These are phyloP conservation scores for Pemphredon lugubris DNA, from an alignment of 2,888 invertebrate genomes.

Conservation along the genomic window DNA sequence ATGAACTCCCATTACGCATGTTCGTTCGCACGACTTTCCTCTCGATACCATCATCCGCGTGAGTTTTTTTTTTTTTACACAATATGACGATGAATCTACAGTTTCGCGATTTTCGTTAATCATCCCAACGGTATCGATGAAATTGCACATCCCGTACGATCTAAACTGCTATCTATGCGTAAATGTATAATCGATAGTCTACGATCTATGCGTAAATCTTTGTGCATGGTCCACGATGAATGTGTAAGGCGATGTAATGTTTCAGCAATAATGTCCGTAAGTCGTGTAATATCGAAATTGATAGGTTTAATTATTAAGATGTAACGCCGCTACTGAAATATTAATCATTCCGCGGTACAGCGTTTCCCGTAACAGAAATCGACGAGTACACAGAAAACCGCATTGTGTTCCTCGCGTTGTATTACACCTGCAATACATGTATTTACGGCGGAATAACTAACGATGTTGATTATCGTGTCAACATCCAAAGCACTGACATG, in stretches of 20 bases:
- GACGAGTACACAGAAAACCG: neutral
- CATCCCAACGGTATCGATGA: slow-evolving; percentile 19
- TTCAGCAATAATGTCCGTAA: too few species aligned
- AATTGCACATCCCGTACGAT: slow-evolving; percentile 12
- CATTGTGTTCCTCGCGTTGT: neutral
- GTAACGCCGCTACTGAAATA: too few species aligned
- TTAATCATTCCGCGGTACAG: too few species aligned
- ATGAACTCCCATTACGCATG: neutral
- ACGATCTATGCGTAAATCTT: too few species aligned
- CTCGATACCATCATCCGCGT: neutral
- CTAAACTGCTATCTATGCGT: too few species aligned
- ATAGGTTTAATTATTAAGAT: too few species aligned
- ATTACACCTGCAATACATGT: slow-evolving; percentile 10
- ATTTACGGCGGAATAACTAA: slow-evolving; percentile 3
- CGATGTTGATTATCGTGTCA: slow-evolving; percentile 47
- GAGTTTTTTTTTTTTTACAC: too few species aligned
- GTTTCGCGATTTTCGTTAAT: slow-evolving; percentile 11
- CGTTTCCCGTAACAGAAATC: too few species aligned
- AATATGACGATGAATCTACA: neutral
- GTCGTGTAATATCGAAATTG: too few species aligned
- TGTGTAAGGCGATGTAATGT: too few species aligned
- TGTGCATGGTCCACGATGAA: too few species aligned
- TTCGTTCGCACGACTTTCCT: slow-evolving; percentile 30
- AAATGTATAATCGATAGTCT: too few species aligned
- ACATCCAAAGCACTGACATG: slow-evolving; percentile 20